Evolutionary conservation across 2,113 vertebrate species (phyloP).

Genomic region (Lycocorax pyrrhopterus): DNA sequence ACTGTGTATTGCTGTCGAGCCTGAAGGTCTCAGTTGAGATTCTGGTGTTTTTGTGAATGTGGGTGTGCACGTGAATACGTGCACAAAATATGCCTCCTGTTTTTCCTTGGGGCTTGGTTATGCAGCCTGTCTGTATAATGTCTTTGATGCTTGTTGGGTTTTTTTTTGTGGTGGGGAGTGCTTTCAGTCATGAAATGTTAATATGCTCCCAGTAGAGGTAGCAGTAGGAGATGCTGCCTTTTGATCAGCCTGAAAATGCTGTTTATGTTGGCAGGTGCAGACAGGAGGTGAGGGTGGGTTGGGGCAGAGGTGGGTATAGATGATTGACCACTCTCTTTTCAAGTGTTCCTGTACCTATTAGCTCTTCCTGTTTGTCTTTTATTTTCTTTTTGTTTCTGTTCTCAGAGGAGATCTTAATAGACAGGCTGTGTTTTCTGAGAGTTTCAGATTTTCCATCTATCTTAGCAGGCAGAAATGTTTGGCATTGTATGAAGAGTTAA

Average conservation of each 20-base stretch:
- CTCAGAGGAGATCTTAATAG: not conserved
- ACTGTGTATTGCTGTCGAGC: not conserved
- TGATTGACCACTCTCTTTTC: constrained; percentile 14
- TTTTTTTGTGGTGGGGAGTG: constrained; percentile 11
- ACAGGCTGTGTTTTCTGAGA: not conserved
- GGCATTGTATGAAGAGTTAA: not conserved
- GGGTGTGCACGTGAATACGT: not conserved
- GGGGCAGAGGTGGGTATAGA: not conserved
- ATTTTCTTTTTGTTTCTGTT: not conserved
- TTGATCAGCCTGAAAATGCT: constrained; percentile 28
- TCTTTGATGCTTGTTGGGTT: constrained; percentile 14
- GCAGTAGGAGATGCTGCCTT: constrained; percentile 5
- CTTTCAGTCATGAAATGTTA: constrained; percentile 40
- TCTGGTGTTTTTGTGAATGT: not conserved
- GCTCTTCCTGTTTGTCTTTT: not conserved
- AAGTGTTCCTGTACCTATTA: constrained; percentile 5
- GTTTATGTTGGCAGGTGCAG: not conserved
- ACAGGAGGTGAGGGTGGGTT: not conserved
- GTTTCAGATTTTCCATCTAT: not conserved
- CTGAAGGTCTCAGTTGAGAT: constrained; percentile 17
- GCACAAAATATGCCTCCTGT: not conserved
- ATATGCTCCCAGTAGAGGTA: not conserved
- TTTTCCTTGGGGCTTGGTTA: not conserved
- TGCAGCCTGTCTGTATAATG: not conserved
- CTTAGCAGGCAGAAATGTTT: not conserved